phyloP scores from a whole-genome alignment of 37 sponge, comb jelly and placozoan species.

The Aphrocallistes beatrix region DNA sequence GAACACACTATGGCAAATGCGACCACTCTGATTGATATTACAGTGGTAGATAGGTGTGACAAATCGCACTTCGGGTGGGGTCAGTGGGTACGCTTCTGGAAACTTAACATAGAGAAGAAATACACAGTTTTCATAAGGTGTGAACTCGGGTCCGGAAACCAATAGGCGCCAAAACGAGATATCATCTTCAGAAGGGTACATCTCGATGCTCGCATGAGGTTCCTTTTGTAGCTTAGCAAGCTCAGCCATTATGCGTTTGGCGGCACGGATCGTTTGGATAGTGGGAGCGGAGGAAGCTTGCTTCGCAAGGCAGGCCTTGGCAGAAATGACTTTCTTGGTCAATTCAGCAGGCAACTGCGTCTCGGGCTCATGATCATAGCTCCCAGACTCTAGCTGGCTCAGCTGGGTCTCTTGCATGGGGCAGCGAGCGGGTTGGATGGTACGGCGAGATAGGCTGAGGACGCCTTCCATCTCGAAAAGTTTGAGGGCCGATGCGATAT shows the following conservation, averaged over 20 bases:
- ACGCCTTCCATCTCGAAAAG: constrained; percentile 23
- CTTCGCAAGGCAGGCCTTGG: not conserved
- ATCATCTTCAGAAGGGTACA: not conserved
- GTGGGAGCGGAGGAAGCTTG: not conserved
- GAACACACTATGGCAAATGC: constrained; percentile 16
- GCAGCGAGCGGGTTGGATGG: not conserved
- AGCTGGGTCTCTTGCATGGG: not conserved
- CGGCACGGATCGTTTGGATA: not conserved
- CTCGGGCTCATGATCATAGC: not conserved
- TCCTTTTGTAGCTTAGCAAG: not conserved
- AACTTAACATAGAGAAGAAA: constrained; percentile 7
- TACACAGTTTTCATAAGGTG: constrained; percentile 5
- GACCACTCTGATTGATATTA: not conserved
- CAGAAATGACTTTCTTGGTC: not conserved
- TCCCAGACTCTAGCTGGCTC: not conserved
- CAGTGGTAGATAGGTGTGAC: not conserved
- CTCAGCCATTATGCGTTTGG: not conserved
- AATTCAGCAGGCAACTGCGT: not conserved
- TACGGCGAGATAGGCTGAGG: not conserved
- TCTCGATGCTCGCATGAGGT: not conserved
- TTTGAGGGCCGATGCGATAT: not conserved
- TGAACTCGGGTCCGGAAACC: constrained; percentile 7
- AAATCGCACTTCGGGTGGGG: constrained; percentile 12
- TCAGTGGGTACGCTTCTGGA: not conserved
- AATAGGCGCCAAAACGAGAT: not conserved